Percentiles rank a stretch among this genome's conserved stretches.
Evolutionary conservation across 2,797 vertebrate genomes (phyloP).

Genomic region (Tokudaia tokunoshimensis): DNA sequence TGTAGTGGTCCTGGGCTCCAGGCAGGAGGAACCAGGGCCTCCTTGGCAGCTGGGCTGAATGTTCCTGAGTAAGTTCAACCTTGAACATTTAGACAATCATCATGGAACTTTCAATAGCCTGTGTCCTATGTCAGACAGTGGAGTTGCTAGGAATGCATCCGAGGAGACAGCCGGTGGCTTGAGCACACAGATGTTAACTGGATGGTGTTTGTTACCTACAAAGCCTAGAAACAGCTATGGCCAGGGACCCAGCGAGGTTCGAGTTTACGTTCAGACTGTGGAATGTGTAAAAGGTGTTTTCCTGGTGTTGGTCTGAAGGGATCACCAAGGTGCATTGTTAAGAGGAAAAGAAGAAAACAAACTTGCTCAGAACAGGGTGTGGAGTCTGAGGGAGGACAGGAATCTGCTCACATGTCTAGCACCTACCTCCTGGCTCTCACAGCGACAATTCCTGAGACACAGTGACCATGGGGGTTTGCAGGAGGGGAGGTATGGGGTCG

Average conservation of each 20-base stretch:
- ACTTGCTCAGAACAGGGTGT: neutral
- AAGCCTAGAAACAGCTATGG: neutral
- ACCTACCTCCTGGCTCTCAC: neutral
- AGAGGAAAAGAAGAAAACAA: neutral
- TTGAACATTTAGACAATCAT: neutral
- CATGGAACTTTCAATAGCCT: neutral
- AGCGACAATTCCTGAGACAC: neutral
- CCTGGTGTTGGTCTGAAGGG: slow-evolving; percentile 11
- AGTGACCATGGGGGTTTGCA: neutral
- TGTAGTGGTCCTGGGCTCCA: neutral
- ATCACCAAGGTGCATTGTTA: slow-evolving; percentile 19
- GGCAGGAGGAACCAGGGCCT: neutral
- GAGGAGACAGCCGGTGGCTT: neutral
- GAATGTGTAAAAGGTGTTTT: slow-evolving; percentile 43
- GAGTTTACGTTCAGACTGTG: neutral
- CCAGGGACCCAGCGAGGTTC: neutral
- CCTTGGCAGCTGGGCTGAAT: neutral
- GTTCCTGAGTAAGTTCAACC: neutral
- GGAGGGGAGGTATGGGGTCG: neutral
- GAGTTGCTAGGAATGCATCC: neutral
- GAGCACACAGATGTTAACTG: neutral
- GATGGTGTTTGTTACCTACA: neutral
- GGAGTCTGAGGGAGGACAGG: neutral
- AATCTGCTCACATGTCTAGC: neutral
- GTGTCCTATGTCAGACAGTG: neutral